Conservation (phyloP, 2,888 invertebrate species). For the Chrysotoxum bicinctum region DNA sequence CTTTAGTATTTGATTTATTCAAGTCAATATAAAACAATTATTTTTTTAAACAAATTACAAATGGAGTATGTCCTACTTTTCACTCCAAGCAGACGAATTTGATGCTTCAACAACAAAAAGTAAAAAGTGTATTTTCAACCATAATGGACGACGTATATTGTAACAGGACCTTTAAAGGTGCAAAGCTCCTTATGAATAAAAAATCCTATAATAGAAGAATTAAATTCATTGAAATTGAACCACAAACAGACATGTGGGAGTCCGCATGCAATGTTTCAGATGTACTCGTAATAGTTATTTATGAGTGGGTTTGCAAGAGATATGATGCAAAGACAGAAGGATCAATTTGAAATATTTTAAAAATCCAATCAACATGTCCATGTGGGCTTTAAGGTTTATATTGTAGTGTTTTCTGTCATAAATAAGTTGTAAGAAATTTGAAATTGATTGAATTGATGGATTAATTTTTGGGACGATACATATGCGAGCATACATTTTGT, state of each 20-base stretch:
- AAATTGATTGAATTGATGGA: neutral
- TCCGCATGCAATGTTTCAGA: neutral
- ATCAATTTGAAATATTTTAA: neutral
- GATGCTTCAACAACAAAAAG: too few relatives aligned
- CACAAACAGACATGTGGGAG: neutral
- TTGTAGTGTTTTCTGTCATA: neutral
- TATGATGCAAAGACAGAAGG: neutral
- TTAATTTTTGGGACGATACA: neutral
- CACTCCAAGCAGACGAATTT: too few relatives aligned
- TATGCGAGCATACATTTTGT: neutral
- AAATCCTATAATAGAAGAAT: neutral
- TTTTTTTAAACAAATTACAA: too few relatives aligned
- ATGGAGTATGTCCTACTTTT: too few relatives aligned
- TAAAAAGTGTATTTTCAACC: too few relatives aligned
- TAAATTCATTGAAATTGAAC: neutral
- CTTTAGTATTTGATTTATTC: too few relatives aligned
- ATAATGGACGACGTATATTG: too few relatives aligned
- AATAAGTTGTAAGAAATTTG: neutral
- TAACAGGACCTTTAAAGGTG: too few relatives aligned
- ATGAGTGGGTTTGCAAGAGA: neutral
- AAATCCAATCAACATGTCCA: neutral
- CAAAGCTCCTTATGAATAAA: neutral
- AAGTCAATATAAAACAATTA: too few relatives aligned
- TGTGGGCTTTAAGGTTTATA: neutral
- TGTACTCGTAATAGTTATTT: neutral